A percentile compares a stretch with the other conserved stretches of the same genome.
These are phyloP conservation scores for Lutjanus campechanus DNA, from an alignment of 2,797 vertebrate genomes.

Conservation along the genomic window DNA sequence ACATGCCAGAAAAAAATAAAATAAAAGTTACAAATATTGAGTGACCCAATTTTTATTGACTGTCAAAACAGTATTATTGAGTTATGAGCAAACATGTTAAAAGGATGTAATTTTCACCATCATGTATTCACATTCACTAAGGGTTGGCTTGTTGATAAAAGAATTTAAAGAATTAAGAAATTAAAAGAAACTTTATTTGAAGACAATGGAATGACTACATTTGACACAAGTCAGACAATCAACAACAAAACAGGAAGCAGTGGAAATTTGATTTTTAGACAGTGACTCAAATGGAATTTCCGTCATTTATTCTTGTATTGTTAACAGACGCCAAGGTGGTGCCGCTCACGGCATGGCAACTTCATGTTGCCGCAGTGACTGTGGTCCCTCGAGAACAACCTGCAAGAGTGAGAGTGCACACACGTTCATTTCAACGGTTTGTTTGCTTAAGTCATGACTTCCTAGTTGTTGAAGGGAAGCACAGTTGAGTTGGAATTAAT, in stretches of 20 bases:
- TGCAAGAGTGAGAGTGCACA: constrained; percentile 56
- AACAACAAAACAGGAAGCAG: constrained; percentile 40
- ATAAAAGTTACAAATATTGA: constrained; percentile 94
- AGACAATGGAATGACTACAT: constrained; percentile 77
- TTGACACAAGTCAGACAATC: constrained; percentile 32
- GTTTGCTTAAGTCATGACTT: constrained; percentile 45
- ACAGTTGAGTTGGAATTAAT: constrained; percentile 30
- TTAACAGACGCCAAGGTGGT: constrained; percentile 14
- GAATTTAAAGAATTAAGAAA: too few relatives aligned
- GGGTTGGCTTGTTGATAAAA: constrained; percentile 15
- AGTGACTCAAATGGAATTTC: constrained; percentile 55
- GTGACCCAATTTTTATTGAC: constrained; percentile 58
- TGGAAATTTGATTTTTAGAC: constrained; percentile 25
- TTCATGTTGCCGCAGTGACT: constrained; percentile 58
- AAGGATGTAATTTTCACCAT: not conserved
- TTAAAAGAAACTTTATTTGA: constrained; percentile 79
- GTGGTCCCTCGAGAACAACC: constrained; percentile 73
- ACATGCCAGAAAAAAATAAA: constrained; percentile 98
- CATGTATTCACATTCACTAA: not conserved
- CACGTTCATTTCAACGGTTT: constrained; percentile 22
- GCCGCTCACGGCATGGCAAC: constrained; percentile 37
- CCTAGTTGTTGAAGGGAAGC: constrained; percentile 1
- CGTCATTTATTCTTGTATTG: constrained; percentile 26
- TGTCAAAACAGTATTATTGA: constrained; percentile 33
- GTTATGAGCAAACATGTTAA: not conserved